phyloP scores from a whole-genome alignment of 92 coral and sea anemone genomes.

The Porites lobata region DNA sequence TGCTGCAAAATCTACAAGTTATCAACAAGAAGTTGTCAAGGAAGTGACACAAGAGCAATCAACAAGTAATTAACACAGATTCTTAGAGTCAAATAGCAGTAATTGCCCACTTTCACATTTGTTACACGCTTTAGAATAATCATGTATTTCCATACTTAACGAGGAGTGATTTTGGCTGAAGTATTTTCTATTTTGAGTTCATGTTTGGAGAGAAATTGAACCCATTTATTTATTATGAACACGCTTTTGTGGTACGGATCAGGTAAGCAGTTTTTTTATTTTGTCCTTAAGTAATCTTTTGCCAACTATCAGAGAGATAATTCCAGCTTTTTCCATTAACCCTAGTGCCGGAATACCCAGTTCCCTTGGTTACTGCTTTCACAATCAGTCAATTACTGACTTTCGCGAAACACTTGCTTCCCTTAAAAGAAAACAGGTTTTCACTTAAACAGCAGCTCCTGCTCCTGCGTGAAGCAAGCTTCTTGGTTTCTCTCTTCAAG shows the following conservation, averaged over 20 bases:
- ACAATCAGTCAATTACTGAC: background rate
- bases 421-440: background rate
- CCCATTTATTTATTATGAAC: background rate
- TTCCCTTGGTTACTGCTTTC: no score
- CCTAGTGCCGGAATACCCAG: no score
- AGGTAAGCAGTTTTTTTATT: background rate
- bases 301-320: background rate
- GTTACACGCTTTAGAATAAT: background rate
- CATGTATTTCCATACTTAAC: background rate
- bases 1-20: background rate
- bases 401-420: background rate
- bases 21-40: slow-evolving; percentile 18
- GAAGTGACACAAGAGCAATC: slow-evolving; percentile 23
- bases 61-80: slow-evolving; percentile 18
- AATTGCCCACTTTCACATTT: background rate
- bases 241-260: slow-evolving; percentile 14
- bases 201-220: background rate
- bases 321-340: no score
- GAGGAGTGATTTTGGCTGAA: background rate
- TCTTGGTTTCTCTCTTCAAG: background rate
- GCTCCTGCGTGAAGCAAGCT: no score
- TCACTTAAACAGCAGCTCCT: background rate
- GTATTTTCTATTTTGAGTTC: background rate
- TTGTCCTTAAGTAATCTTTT: background rate
- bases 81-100: background rate